phyloP scores from a whole-genome alignment of 1,140 invertebrate genomes.

The Dufourea novaeangliae region DNA sequence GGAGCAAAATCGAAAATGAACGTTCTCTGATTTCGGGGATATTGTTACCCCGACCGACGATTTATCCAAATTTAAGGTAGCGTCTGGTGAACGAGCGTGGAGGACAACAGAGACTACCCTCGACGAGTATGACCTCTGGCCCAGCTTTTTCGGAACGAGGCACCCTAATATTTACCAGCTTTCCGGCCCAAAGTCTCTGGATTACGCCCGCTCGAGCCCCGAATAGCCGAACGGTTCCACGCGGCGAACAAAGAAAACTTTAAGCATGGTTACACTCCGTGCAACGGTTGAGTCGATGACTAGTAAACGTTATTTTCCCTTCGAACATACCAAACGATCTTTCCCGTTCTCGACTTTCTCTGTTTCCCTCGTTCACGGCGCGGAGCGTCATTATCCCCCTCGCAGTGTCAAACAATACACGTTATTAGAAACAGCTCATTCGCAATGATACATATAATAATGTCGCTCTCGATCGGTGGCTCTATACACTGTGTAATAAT shows the following conservation, averaged over 20 bases:
- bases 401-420: slow-evolving; percentile 68
- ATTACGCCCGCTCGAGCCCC: background rate
- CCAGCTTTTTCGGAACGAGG: background rate
- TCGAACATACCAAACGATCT: background rate
- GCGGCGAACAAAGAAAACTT: slow-evolving; percentile 20
- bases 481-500: slow-evolving; percentile 61
- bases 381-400: slow-evolving; percentile 49
- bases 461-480: slow-evolving; percentile 65
- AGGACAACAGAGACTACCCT: background rate
- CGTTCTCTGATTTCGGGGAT: too few relatives aligned
- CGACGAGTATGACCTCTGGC: background rate
- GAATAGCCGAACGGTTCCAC: background rate
- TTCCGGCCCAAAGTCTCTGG: background rate
- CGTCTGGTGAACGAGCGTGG: background rate
- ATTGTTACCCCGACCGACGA: too few relatives aligned
- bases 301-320: background rate
- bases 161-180: background rate
- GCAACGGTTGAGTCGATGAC: slow-evolving; percentile 15
- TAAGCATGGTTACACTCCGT: slow-evolving; percentile 27
- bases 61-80: too few relatives aligned
- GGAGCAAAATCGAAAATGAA: too few relatives aligned
- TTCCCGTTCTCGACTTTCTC: background rate
- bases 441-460: slow-evolving; percentile 69
- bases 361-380: background rate
- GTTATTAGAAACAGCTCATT: slow-evolving; percentile 76